Evolutionary conservation across 2,888 invertebrate genomes (phyloP).

Genomic region (Achlya flavicornis): DNA sequence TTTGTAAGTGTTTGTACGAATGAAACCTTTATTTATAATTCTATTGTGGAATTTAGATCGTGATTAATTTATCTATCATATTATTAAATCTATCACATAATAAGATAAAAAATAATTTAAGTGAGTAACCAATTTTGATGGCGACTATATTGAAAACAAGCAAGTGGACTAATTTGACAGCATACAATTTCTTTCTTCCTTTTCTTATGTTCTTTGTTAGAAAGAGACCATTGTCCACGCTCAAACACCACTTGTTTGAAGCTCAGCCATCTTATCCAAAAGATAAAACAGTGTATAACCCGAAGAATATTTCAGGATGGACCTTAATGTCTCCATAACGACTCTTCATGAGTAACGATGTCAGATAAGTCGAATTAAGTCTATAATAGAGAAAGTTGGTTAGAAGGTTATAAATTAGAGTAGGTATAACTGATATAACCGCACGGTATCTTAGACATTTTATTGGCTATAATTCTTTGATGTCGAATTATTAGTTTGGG

Average conservation of each 20-base stretch:
- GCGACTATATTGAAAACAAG: too few species aligned
- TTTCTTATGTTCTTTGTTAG: too few species aligned
- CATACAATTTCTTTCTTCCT: too few species aligned
- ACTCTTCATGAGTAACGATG: slow-evolving; percentile 37
- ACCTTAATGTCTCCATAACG: slow-evolving; percentile 34
- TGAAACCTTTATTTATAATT: background rate
- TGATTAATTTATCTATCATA: too few species aligned
- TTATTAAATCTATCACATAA: too few species aligned
- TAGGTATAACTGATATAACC: background rate
- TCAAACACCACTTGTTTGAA: background rate
- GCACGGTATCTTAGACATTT: background rate
- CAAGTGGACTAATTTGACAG: too few species aligned
- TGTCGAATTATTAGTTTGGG: background rate
- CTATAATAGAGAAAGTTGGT: slow-evolving; percentile 38
- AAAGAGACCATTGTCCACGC: background rate
- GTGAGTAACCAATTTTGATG: too few species aligned
- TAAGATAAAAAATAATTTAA: too few species aligned
- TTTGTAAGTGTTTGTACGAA: background rate
- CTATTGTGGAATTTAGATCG: background rate
- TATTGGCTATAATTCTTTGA: slow-evolving; percentile 2
- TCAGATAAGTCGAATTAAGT: slow-evolving; percentile 27
- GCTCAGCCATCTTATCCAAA: background rate
- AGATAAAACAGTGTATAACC: slow-evolving; percentile 1
- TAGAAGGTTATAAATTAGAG: slow-evolving; percentile 3
- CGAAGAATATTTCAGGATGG: background rate